Base-by-base conservation (phyloP, 2,797 vertebrate genomes). In the Denticeps clupeoides region DNA sequence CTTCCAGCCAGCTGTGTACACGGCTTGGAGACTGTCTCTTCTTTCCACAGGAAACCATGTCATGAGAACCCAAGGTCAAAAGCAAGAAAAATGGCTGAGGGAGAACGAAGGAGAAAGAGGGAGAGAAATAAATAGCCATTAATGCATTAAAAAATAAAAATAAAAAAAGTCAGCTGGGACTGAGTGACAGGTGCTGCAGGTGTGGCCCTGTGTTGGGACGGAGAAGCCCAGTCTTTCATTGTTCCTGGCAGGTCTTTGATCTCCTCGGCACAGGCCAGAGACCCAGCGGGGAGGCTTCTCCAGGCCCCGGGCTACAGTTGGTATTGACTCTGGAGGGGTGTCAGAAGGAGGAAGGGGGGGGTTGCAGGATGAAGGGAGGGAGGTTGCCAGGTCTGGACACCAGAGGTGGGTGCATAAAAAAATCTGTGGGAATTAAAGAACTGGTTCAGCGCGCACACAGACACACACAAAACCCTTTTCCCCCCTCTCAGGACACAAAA, bases 191-290 rank as follows among this genome's bases (percentile, higher is more conserved):
- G 58, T 59, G 19, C 9, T 33, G 85, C 88, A 89, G 86, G 85
- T 90, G 88, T 81, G 78, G 73, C 70, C 60, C 78, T 80, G 79
- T 85, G 75, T 76, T 55, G 0, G 53, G 63, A 75, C 58, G 72
- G 69, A 64, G 60, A 80, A 81, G 77, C 55, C 69, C 74, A 77
- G 28, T 50, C 78, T 71, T 72, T 85, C 74, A 89, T 91, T 94
- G 89, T 92, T 87, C 79, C 64, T 70, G 28, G 55, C 11, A 64
- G 76, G 67, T 77, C 88, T 93, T 93, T 92, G 89, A 93, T 91
- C 85, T 84, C 75, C 45, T 59, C 63, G 65, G 70, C 80, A 79
- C 81, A 82, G 83, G 78, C 76, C 81, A 65, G 74, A 80, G 69
- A 70, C 78, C 80, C 82, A 69, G 75, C 62, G 71, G 85, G 84